Evolutionary conservation across 2,113 vertebrate species (phyloP).

Genomic region (Brachirus orientalis): DNA sequence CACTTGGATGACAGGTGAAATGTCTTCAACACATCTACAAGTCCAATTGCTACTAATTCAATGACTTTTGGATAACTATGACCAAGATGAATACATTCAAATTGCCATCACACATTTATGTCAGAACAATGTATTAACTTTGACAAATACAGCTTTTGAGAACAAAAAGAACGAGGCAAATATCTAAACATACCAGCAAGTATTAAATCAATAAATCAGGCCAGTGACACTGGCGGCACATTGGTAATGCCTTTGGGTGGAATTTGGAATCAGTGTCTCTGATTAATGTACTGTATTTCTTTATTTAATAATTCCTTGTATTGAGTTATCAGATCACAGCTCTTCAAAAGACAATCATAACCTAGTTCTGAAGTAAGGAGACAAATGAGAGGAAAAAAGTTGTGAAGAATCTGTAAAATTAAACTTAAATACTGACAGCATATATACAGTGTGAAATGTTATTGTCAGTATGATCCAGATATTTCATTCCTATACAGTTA

Average conservation of each 20-base stretch:
- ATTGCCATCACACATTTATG: not conserved
- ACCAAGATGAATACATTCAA: no score
- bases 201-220: conserved; percentile 66
- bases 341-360: not conserved
- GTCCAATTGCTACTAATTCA: no score
- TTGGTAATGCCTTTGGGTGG: conserved; percentile 30
- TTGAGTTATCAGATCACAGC: conserved; percentile 11
- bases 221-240: conserved; percentile 41
- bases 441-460: not conserved
- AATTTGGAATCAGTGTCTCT: conserved; percentile 21
- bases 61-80: no score
- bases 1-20: no score
- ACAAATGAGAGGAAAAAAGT: not conserved
- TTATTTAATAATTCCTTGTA: conserved; percentile 34
- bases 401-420: no score
- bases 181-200: conserved; percentile 37
- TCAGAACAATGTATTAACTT: conserved; percentile 7
- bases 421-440: not conserved
- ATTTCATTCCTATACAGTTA: conserved; percentile 3
- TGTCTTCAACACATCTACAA: no score
- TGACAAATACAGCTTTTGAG: conserved; percentile 6
- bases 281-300: conserved; percentile 31
- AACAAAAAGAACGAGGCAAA: conserved; percentile 20
- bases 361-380: not conserved
- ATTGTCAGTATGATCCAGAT: conserved; percentile 2